Percentiles rank a stretch among this genome's conserved stretches.
These are phyloP conservation scores for Strix uralensis DNA, from an alignment of 2,113 vertebrate genomes.

Conservation along the genomic window DNA sequence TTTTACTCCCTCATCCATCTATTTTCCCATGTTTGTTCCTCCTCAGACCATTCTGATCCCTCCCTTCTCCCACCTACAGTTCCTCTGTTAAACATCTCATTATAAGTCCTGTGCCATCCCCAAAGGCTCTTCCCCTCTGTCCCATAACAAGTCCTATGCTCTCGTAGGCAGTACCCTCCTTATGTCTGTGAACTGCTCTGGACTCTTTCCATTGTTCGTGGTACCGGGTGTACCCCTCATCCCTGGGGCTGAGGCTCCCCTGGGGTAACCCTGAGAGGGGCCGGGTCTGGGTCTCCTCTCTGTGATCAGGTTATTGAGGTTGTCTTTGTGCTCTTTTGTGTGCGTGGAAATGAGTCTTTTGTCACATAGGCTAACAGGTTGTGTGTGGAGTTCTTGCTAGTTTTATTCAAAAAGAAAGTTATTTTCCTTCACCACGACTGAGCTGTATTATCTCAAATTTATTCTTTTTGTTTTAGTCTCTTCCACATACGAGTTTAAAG, in stretches of 20 bases:
- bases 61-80: not conserved
- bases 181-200: not conserved
- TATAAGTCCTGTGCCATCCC: not conserved
- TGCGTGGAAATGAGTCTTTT: not conserved
- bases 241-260: not conserved
- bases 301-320: fast-evolving
- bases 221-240: not conserved
- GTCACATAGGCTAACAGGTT: not conserved
- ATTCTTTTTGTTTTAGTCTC: not conserved
- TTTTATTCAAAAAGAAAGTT: not conserved
- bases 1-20: not conserved
- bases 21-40: not conserved
- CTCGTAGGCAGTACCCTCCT: fast-evolving
- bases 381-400: not conserved
- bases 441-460: not conserved
- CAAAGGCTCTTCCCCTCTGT: not conserved
- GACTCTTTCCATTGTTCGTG: not conserved
- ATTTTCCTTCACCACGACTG: not conserved
- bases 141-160: not conserved
- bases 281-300: not conserved
- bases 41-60: not conserved
- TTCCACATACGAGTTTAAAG: not conserved
- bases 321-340: not conserved
- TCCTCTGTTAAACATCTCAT: not conserved
- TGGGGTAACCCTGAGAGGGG: not conserved